phyloP scores from a whole-genome alignment of 2,113 vertebrate genomes.

The Ascaphus truei region DNA sequence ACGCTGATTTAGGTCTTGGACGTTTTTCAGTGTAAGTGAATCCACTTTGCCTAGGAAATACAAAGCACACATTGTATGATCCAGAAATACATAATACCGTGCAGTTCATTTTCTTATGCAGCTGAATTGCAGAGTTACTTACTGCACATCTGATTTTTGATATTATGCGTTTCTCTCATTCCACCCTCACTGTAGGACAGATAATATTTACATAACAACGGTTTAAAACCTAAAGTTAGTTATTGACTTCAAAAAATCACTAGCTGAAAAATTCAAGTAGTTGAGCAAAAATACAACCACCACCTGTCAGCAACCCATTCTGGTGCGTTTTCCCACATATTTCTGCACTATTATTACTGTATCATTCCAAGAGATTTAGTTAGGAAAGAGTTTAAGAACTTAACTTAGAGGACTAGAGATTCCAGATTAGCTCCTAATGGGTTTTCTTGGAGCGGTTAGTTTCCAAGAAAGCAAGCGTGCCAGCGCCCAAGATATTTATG shows the following conservation, averaged over 20 bases:
- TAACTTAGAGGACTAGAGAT: neutral
- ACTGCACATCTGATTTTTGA: no score
- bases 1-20: no score
- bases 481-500: neutral
- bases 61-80: no score
- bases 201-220: conserved; percentile 25
- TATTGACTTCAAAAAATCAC: neutral
- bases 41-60: no score
- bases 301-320: neutral
- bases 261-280: neutral
- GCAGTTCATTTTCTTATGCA: conserved; percentile 2
- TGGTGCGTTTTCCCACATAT: neutral
- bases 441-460: neutral
- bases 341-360: conserved; percentile 14
- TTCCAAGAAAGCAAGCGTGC: neutral
- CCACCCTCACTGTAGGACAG: conserved; percentile 9
- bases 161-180: no score
- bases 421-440: conserved; percentile 3
- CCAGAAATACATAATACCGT: neutral
- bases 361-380: conserved; percentile 9
- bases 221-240: neutral
- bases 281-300: neutral
- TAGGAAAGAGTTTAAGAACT: conserved; percentile 6
- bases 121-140: no score
- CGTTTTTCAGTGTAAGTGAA: no score